Conservation (phyloP, 2,888 invertebrate species). For the Cybosia mesomella region DNA sequence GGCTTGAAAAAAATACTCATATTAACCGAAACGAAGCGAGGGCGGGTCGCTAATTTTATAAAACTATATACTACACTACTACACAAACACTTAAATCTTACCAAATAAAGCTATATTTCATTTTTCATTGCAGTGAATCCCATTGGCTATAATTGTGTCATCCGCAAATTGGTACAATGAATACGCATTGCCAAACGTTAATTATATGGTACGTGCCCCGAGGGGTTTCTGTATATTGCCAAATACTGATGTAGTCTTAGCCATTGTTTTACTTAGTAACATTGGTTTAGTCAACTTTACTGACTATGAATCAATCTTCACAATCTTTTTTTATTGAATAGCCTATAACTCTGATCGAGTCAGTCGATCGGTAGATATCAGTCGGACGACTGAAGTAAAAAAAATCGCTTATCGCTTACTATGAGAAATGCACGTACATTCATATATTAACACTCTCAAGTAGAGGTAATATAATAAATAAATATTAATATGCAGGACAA, state of each 20-base stretch:
- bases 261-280: not conserved
- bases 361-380: not conserved
- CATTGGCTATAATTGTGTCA: conserved; percentile 61
- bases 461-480: too few relatives aligned
- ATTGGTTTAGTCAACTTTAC: not conserved
- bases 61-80: not conserved
- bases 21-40: too few relatives aligned
- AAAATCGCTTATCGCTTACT: not conserved
- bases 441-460: not conserved
- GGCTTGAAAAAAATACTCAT: too few relatives aligned
- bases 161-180: conserved; percentile 68
- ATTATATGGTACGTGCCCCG: conserved; percentile 64
- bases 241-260: conserved; percentile 16
- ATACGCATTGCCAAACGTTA: conserved; percentile 66
- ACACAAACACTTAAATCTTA: not conserved
- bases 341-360: too few relatives aligned
- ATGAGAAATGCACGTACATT: not conserved
- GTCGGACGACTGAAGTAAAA: not conserved
- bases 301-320: not conserved
- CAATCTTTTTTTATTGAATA: not conserved
- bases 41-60: too few relatives aligned
- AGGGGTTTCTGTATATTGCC: conserved; percentile 62
- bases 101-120: conserved; percentile 5
- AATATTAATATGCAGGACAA: too few relatives aligned
- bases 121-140: conserved; percentile 39